Evolutionary conservation across 2,888 invertebrate genomes (phyloP), one percentile per base, ranked within the genome.

Genomic region (Tinea pellionella): DNA sequence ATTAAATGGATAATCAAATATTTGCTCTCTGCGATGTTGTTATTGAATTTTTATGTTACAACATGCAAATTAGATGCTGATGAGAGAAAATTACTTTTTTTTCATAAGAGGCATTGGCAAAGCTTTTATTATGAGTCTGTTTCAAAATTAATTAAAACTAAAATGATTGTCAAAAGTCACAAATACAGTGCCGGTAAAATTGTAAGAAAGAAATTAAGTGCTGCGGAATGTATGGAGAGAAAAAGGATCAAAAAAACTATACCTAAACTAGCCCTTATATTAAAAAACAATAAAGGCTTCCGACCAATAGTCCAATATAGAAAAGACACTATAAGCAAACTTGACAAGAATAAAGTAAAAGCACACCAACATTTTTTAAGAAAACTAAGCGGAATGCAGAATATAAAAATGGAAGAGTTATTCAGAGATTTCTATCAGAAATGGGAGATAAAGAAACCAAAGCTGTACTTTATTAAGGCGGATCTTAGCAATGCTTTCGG

Each of bases 401-500:
- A 68, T 1, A 59, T 64, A 15, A 84, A 69, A 67, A 67, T 81
- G 62, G 84, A 86, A 68, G 65, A 37, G n/a, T 67, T 73, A 59
- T 85, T 73, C 64, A 66, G 64, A 59, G 63, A 57, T 8, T 64
- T 87, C 7, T 69, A 76, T 62, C 55, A 63, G 9, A 69, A 73
- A 42, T 88, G 88, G 88, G n/a, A 72, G 2, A 64, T 65, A 3
- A 71, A 74, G 56, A 73, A 75, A 62, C 87, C 88, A 13, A 76
- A 73, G 66, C 69, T 88, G 13, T 88, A 81, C 68, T 88, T 87
- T 66, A 68, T 88, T 0, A 88, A 85, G 69, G 74, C 80, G 4
- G 88, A 88, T 66, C 71, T 88, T 0, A 79, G 75, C 57, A 84
- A 88, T 73, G 88, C 88, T 11, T 88, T 88, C 74, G 88, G 88